These are phyloP conservation scores for Micromys minutus DNA, from an alignment of 2,113 vertebrate species.

Conservation along the genomic window DNA sequence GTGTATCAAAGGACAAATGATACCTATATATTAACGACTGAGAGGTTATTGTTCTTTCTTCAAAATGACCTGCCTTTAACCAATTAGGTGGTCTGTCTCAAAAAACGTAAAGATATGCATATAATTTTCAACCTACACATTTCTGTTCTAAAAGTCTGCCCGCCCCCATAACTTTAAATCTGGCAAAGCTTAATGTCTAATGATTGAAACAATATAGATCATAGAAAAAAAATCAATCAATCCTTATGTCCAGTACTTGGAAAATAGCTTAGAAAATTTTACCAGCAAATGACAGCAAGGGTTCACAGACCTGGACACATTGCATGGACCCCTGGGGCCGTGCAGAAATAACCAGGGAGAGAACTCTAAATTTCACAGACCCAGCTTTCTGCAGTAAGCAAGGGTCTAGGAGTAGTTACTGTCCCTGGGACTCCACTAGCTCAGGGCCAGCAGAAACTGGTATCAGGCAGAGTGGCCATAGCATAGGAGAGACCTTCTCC, in stretches of 20 bases:
- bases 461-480: not conserved
- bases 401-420: not conserved
- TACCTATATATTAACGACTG: not conserved
- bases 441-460: not conserved
- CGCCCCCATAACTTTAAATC: slow-evolving; percentile 40
- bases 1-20: not conserved
- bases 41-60: not conserved
- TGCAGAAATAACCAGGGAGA: slow-evolving; percentile 7
- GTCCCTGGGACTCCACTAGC: not conserved
- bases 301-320: not conserved
- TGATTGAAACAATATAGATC: not conserved
- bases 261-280: slow-evolving; percentile 43
- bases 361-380: not conserved
- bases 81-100: not conserved
- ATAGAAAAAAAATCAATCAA: slow-evolving; percentile 35
- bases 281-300: not conserved
- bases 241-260: not conserved
- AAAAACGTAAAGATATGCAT: slow-evolving; percentile 26
- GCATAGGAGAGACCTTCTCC: not conserved
- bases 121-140: not conserved
- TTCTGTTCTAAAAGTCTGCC: not conserved
- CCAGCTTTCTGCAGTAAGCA: slow-evolving; percentile 19
- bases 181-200: slow-evolving; percentile 29
- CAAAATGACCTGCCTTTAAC: slow-evolving; percentile 1
- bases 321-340: not conserved